A percentile compares a stretch with the other conserved stretches of the same genome.
Conservation (phyloP, 1,140 invertebrate genomes). For the Melanaphis sacchari region DNA sequence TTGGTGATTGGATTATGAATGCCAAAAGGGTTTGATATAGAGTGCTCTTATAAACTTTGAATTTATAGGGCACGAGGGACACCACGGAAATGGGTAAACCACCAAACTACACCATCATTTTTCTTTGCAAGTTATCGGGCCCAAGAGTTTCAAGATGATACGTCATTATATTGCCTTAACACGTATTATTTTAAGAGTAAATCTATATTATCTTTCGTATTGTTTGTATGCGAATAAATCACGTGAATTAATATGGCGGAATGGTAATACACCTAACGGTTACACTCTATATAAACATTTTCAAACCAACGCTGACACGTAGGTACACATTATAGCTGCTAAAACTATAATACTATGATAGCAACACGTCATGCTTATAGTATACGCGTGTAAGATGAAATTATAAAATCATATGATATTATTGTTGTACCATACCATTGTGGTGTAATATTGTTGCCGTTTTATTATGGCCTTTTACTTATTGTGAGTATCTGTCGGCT, state of each 20-base stretch:
- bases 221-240: constrained; percentile 10
- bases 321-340: too few relatives aligned
- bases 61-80: constrained; percentile 21
- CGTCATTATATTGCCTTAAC: constrained; percentile 23
- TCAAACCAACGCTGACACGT: neutral
- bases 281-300: neutral
- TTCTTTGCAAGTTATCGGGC: constrained; percentile 30
- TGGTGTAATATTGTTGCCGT: neutral
- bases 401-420: neutral
- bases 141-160: constrained; percentile 7
- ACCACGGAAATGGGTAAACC: neutral
- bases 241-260: neutral
- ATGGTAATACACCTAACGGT: neutral
- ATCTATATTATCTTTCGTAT: constrained; percentile 14
- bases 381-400: neutral
- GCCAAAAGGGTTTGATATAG: neutral
- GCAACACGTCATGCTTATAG: neutral
- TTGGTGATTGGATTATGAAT: neutral
- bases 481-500: neutral
- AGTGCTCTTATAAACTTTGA: neutral
- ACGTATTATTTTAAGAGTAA: constrained; percentile 7
- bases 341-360: neutral
- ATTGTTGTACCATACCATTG: neutral
- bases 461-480: neutral
- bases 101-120: neutral